These are phyloP conservation scores for Helostoma temminkii DNA, from an alignment of 2,797 vertebrate species.

Conservation along the genomic window DNA sequence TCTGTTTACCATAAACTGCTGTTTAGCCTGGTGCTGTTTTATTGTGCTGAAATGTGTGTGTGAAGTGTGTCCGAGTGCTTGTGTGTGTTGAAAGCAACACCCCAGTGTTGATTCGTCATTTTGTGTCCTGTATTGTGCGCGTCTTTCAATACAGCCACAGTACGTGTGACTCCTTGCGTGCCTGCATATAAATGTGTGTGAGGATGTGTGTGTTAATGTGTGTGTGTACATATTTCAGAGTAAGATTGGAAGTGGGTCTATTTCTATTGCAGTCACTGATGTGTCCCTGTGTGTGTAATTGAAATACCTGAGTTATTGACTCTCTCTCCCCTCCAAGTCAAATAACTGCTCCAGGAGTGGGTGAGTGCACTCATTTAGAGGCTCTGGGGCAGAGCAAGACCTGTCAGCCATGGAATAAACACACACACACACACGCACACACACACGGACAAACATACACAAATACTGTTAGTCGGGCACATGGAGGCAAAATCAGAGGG, in stretches of 20 bases:
- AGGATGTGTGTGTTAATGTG: too few species aligned
- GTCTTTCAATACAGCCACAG: conserved; percentile 6
- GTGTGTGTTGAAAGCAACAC: conserved; percentile 10
- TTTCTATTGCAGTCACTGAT: conserved; percentile 72
- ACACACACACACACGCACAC: conserved; percentile 21
- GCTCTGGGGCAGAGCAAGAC: conserved; percentile 61
- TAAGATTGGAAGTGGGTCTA: conserved; percentile 60
- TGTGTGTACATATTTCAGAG: conserved; percentile 45
- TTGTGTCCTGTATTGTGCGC: conserved; percentile 9
- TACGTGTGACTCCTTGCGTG: too few species aligned
- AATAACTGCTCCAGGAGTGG: conserved; percentile 68
- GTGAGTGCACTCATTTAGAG: conserved; percentile 68
- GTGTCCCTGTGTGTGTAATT: conserved; percentile 80
- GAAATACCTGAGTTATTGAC: conserved; percentile 81
- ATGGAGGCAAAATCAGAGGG: not conserved
- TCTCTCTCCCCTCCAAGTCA: conserved; percentile 64
- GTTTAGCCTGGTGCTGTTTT: conserved; percentile 15
- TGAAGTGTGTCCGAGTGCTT: not conserved
- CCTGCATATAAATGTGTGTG: too few species aligned
- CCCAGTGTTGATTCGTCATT: conserved; percentile 28
- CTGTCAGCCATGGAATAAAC: conserved; percentile 35
- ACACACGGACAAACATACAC: conserved; percentile 11
- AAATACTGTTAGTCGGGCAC: not conserved
- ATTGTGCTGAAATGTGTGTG: conserved; percentile 2
- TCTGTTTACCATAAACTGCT: not conserved